phyloP scores from a whole-genome alignment of 2,797 vertebrate species.

The Sebastes trivittatus region DNA sequence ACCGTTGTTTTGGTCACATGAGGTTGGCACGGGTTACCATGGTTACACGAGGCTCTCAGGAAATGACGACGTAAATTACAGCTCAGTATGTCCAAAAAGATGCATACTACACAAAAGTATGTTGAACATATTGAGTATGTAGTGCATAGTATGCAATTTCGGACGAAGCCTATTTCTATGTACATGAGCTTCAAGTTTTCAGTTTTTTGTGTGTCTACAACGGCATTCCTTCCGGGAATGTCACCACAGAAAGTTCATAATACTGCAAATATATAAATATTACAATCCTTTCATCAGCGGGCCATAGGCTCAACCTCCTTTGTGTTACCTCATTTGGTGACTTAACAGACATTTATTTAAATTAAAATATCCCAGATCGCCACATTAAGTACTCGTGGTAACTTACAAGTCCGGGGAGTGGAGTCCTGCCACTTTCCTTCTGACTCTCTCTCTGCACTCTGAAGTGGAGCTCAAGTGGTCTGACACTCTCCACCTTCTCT shows the following conservation, averaged over 20 bases:
- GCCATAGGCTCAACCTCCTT: background rate
- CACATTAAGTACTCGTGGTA: slow-evolving; percentile 7
- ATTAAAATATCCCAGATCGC: background rate
- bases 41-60: background rate
- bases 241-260: background rate
- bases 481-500: slow-evolving; percentile 72
- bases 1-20: background rate
- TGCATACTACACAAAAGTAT: background rate
- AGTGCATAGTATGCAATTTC: background rate
- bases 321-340: background rate
- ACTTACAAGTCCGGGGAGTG: slow-evolving; percentile 30
- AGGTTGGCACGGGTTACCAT: background rate
- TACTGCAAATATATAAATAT: background rate
- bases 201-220: background rate
- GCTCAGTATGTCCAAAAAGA: rapidly evolving
- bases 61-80: background rate
- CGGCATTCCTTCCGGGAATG: background rate
- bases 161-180: background rate
- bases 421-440: slow-evolving; percentile 21
- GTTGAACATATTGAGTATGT: background rate
- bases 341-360: background rate
- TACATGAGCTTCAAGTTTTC: background rate
- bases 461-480: slow-evolving; percentile 77
- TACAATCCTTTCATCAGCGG: background rate
- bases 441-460: slow-evolving; percentile 48